These are phyloP conservation scores for Ceratothoa steindachneri DNA, from an alignment of 2,888 invertebrate species.

Conservation along the genomic window DNA sequence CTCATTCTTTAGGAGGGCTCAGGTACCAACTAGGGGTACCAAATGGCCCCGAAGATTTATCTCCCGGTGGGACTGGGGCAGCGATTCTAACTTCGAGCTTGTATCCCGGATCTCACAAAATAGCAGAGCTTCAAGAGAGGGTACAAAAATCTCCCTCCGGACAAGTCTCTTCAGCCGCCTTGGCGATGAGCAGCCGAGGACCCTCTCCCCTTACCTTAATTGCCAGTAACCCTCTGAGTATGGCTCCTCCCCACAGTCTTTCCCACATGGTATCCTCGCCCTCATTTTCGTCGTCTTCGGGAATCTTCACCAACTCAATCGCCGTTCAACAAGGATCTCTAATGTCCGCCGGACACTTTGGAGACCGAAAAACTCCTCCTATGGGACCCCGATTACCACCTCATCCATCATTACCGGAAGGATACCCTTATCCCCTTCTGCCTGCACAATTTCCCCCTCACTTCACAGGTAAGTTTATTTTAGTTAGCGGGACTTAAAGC, in stretches of 20 bases:
- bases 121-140: constrained; percentile 36
- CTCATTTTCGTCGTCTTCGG: neutral
- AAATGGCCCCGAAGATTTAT: constrained; percentile 34
- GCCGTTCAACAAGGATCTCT: neutral
- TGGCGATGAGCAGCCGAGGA: neutral
- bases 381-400: neutral
- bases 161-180: constrained; percentile 21
- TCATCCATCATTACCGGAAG: constrained; percentile 2
- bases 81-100: constrained; percentile 27
- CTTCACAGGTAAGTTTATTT: constrained; percentile 4
- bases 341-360: neutral
- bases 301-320: neutral
- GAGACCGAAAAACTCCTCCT: neutral
- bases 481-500: too few relatives aligned
- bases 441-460: constrained; percentile 12
- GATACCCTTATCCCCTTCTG: neutral
- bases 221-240: neutral
- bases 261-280: neutral
- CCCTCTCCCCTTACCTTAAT: neutral
- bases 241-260: neutral
- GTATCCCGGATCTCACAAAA: constrained; percentile 33
- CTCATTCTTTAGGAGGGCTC: neutral
- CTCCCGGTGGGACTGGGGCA: constrained; percentile 24
- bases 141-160: constrained; percentile 22
- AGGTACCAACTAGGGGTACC: constrained; percentile 17